Conservation (phyloP, 2,113 vertebrate genomes). For the Galeopterus variegatus region DNA sequence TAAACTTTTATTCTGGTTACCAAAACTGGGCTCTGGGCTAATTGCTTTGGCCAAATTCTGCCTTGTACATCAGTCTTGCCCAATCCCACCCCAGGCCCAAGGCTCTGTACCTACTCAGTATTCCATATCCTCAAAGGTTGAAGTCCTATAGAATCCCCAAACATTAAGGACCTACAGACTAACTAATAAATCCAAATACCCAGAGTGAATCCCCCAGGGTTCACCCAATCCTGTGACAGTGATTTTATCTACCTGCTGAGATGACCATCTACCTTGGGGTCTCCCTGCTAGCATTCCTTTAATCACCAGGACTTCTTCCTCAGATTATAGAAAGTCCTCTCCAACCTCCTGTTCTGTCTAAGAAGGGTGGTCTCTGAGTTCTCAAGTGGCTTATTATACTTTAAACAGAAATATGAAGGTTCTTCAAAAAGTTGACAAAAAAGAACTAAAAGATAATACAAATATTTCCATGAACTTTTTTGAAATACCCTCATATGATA, state of each 20-base stretch:
- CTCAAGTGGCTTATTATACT: background rate
- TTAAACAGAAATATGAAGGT: background rate
- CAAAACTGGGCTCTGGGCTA: background rate
- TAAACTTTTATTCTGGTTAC: background rate
- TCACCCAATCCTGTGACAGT: background rate
- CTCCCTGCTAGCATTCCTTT: background rate
- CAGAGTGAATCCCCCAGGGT: background rate
- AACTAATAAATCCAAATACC: background rate
- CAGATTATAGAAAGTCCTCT: background rate
- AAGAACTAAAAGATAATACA: too few relatives aligned
- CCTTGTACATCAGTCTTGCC: background rate
- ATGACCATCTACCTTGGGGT: background rate
- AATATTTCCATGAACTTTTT: too few relatives aligned
- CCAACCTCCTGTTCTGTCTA: background rate
- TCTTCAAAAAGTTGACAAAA: too few relatives aligned
- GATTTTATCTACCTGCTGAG: background rate
- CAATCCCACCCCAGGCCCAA: background rate
- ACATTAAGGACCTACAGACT: background rate
- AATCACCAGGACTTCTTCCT: background rate
- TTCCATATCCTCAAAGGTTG: background rate
- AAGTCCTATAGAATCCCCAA: background rate
- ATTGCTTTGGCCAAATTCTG: background rate
- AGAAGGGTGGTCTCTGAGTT: background rate
- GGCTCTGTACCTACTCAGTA: background rate
- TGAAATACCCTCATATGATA: too few relatives aligned